phyloP scores from a whole-genome alignment of 1,140 invertebrate species.

The Zaprionus tsacasi region DNA sequence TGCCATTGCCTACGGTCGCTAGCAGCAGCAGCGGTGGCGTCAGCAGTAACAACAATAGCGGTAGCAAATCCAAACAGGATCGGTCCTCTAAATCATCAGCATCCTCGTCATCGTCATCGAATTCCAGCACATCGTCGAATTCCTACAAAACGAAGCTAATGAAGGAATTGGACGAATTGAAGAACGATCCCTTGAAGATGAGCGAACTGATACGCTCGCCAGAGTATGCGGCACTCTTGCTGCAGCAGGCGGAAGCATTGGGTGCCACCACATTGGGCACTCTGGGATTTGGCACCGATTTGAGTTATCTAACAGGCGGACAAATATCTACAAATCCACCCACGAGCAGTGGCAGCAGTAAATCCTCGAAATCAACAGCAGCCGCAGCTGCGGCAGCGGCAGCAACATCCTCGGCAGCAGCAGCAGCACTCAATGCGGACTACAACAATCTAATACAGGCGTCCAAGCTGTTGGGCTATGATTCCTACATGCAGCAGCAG shows the following conservation, averaged over 20 bases:
- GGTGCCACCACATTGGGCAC: slow-evolving; percentile 81
- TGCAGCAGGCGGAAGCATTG: slow-evolving; percentile 82
- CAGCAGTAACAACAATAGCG: slow-evolving; percentile 27
- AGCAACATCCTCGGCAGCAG: slow-evolving; percentile 67
- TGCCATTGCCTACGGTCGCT: slow-evolving; percentile 57
- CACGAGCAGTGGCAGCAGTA: slow-evolving; percentile 30
- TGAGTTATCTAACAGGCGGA: slow-evolving; percentile 68
- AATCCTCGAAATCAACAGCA: slow-evolving; percentile 58
- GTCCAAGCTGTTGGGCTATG: slow-evolving; percentile 79
- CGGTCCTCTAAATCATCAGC: slow-evolving; percentile 67
- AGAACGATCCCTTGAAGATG: slow-evolving; percentile 83
- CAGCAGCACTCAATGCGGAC: slow-evolving; percentile 73
- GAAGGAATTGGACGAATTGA: slow-evolving; percentile 82
- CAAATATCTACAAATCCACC: slow-evolving; percentile 29
- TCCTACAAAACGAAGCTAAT: slow-evolving; percentile 82
- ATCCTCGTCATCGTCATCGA: slow-evolving; percentile 69
- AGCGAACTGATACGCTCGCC: slow-evolving; percentile 80
- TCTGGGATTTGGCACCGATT: slow-evolving; percentile 74
- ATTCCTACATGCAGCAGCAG: slow-evolving; percentile 80
- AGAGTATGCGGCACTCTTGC: slow-evolving; percentile 76
- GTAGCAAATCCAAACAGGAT: slow-evolving; percentile 70
- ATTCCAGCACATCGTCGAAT: slow-evolving; percentile 73
- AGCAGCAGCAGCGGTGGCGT: slow-evolving; percentile 3
- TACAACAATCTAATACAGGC: slow-evolving; percentile 81
- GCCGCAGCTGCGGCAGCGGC: slow-evolving; percentile 52